Evolutionary conservation across 2,113 vertebrate genomes (phyloP).

Genomic region (Petaurus breviceps): DNA sequence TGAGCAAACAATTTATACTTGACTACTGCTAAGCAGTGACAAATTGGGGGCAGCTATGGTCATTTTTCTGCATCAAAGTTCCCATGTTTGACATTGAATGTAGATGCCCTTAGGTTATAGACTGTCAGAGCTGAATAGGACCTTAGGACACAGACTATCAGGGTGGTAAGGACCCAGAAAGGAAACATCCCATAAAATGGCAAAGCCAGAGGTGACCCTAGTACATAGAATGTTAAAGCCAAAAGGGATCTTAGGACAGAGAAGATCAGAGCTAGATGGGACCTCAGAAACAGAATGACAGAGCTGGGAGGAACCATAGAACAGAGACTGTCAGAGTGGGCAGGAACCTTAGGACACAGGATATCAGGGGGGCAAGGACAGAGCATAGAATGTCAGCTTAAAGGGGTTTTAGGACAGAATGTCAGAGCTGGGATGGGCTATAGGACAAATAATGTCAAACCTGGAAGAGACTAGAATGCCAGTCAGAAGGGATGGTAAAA

Average conservation of each 20-base stretch:
- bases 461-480: background rate
- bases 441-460: background rate
- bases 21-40: background rate
- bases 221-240: no score
- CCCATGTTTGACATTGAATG: background rate
- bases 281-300: background rate
- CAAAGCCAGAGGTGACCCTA: no score
- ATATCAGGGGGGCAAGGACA: background rate
- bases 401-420: background rate
- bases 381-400: background rate
- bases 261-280: background rate
- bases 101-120: background rate
- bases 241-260: no score
- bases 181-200: background rate
- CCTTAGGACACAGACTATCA: background rate
- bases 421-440: background rate
- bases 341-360: background rate
- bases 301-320: background rate
- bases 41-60: background rate
- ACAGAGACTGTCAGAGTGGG: background rate
- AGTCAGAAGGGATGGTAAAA: background rate
- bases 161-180: background rate
- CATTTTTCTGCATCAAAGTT: background rate
- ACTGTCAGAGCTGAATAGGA: background rate
- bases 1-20: background rate